phyloP scores from a whole-genome alignment of 2,113 vertebrate species.

The Tauraco erythrolophus region DNA sequence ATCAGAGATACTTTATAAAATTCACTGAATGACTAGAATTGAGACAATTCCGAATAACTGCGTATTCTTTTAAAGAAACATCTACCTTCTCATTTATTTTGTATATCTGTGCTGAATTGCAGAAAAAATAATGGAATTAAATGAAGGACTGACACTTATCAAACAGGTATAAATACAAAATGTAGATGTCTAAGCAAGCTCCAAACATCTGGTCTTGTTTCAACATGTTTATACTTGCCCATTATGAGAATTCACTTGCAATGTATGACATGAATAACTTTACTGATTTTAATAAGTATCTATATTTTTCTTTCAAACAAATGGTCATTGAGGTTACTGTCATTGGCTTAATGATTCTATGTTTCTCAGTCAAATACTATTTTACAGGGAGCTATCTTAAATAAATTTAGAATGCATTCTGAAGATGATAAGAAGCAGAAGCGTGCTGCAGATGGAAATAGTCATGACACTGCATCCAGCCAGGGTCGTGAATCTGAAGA shows the following conservation, averaged over 20 bases:
- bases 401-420: constrained; percentile 39
- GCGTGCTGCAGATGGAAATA: not conserved
- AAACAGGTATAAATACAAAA: not conserved
- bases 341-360: not conserved
- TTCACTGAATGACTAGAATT: not conserved
- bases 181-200: not conserved
- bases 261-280: not conserved
- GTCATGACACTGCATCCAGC: not conserved
- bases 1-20: not conserved
- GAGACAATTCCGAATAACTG: not conserved
- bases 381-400: not conserved
- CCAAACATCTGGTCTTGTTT: not conserved
- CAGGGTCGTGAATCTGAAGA: not conserved
- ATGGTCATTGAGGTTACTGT: not conserved
- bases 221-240: not conserved
- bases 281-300: not conserved
- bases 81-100: not conserved
- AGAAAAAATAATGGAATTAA: not conserved
- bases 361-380: not conserved
- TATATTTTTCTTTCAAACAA: not conserved
- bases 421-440: not conserved
- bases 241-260: not conserved
- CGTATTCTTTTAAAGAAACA: not conserved
- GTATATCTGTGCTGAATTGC: not conserved
- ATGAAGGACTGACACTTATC: not conserved